These are phyloP conservation scores for Oryzias curvinotus DNA, from an alignment of 2,113 vertebrate species.

Conservation along the genomic window DNA sequence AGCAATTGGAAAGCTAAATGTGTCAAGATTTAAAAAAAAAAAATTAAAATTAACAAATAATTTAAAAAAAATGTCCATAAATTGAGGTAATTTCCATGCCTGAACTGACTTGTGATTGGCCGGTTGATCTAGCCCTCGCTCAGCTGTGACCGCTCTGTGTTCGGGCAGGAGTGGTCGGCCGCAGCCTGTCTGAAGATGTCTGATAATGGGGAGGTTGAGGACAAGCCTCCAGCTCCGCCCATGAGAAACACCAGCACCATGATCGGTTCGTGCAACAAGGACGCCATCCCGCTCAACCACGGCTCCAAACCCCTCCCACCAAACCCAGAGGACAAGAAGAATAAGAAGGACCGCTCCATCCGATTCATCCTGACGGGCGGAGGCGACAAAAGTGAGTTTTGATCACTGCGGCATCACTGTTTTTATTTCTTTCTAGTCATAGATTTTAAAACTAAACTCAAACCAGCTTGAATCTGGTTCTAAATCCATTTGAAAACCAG, in stretches of 20 bases:
- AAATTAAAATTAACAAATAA: too few relatives aligned
- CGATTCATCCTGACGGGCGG: conserved; percentile 87
- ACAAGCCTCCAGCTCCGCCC: conserved; percentile 95
- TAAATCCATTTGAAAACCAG: too few relatives aligned
- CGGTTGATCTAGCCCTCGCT: background rate
- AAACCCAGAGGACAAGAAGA: conserved; percentile 95
- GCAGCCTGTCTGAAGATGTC: conserved; percentile 85
- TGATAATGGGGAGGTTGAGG: conserved; percentile 92
- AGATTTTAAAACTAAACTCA: too few relatives aligned
- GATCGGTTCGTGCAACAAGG: conserved; percentile 89
- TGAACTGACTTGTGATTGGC: background rate
- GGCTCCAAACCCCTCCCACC: conserved; percentile 94
- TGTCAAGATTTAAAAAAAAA: too few relatives aligned
- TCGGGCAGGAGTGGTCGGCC: conserved; percentile 68
- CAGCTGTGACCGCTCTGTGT: conserved; percentile 8
- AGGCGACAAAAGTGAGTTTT: conserved; percentile 90
- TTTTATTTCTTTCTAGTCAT: background rate
- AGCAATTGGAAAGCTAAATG: background rate
- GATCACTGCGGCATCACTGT: too few relatives aligned
- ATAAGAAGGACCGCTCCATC: conserved; percentile 87
- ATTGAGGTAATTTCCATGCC: too few relatives aligned
- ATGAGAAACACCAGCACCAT: conserved; percentile 98
- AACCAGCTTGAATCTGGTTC: too few relatives aligned
- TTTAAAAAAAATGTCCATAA: too few relatives aligned
- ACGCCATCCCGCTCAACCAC: conserved; percentile 85